Evolutionary conservation across 2,797 vertebrate species (phyloP).

Genomic region (Onychomys leucogaster): DNA sequence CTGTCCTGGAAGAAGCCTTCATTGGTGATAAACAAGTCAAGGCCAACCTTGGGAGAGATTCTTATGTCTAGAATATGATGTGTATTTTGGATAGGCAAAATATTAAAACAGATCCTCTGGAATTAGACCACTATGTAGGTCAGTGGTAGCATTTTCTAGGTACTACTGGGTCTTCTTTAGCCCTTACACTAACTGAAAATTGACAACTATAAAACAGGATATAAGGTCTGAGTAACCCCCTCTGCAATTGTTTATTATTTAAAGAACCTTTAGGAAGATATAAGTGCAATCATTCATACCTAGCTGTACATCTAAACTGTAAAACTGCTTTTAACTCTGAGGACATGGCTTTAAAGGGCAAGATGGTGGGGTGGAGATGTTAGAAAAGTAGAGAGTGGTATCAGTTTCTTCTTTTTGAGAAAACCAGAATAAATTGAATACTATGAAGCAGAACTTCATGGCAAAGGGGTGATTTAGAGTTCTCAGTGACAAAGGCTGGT

Average conservation of each 20-base stretch:
- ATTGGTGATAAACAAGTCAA: neutral
- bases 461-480: neutral
- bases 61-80: neutral
- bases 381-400: neutral
- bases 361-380: neutral
- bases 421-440: neutral
- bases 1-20: neutral
- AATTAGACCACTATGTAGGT: neutral
- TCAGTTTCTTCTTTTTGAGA: neutral
- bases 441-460: neutral
- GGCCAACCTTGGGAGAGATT: neutral
- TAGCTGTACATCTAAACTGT: constrained; percentile 40
- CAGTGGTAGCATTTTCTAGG: constrained; percentile 43
- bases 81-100: neutral
- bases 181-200: neutral
- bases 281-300: neutral
- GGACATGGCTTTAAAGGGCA: neutral
- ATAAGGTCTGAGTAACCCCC: neutral
- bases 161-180: constrained; percentile 54
- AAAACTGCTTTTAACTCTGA: neutral
- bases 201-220: constrained; percentile 37
- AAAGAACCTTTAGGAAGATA: constrained; percentile 15
- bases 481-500: neutral
- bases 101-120: constrained; percentile 6
- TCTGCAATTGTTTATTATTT: neutral